phyloP scores from a whole-genome alignment of 1,140 invertebrate species.

The Thrips palmi region DNA sequence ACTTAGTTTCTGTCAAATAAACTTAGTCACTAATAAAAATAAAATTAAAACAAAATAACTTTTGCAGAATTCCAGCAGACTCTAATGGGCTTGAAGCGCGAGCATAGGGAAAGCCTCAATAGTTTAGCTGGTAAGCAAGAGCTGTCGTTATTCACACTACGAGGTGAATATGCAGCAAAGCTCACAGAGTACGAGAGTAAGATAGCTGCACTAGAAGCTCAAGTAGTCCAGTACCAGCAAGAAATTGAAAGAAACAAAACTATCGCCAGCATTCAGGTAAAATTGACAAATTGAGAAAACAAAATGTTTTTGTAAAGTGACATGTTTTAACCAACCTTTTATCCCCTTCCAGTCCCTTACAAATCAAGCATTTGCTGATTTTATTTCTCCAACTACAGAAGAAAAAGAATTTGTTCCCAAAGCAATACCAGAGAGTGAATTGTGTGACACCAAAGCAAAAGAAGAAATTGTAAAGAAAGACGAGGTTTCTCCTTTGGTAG shows the following conservation, averaged over 20 bases:
- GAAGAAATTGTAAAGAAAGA: neutral
- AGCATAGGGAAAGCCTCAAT: slow-evolving; percentile 21
- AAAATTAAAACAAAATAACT: neutral
- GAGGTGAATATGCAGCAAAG: slow-evolving; percentile 10
- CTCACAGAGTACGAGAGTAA: slow-evolving; percentile 22
- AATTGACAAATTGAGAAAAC: neutral
- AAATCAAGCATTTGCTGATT: slow-evolving; percentile 18
- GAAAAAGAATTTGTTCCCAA: neutral
- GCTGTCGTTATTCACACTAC: slow-evolving; percentile 19
- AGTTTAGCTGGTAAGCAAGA: slow-evolving; percentile 20
- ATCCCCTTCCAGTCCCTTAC: slow-evolving; percentile 18
- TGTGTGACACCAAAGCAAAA: neutral
- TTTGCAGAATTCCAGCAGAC: slow-evolving; percentile 23
- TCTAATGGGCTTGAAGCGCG: slow-evolving; percentile 24
- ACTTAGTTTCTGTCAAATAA: too few species aligned
- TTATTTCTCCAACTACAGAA: slow-evolving; percentile 14
- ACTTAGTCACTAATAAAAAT: too few species aligned
- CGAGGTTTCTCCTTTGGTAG: neutral
- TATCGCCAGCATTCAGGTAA: slow-evolving; percentile 22
- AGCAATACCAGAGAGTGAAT: neutral
- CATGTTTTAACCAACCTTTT: slow-evolving; percentile 4
- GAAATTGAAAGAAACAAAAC: slow-evolving; percentile 25
- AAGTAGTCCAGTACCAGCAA: slow-evolving; percentile 17
- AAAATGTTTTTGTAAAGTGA: neutral
- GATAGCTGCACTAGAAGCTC: slow-evolving; percentile 22